phyloP scores from a whole-genome alignment of 1,140 invertebrate species.

The Thaumetopoea pityocampa region DNA sequence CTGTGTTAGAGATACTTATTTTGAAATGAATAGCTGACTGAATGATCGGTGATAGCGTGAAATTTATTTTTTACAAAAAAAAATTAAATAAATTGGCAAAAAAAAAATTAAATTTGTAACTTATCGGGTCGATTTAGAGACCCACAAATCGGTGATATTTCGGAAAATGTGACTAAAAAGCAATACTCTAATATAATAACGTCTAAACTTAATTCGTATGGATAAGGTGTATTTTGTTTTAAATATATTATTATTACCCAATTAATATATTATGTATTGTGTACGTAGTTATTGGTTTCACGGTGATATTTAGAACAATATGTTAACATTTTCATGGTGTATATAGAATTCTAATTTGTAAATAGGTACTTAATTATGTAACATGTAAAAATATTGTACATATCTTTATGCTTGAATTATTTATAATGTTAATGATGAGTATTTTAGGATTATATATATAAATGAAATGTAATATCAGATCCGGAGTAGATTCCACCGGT shows the following conservation, averaged over 20 bases:
- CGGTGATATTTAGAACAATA: slow-evolving; percentile 71
- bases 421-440: slow-evolving; percentile 63
- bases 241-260: slow-evolving; percentile 58
- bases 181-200: slow-evolving; percentile 81
- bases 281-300: slow-evolving; percentile 73
- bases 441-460: slow-evolving; percentile 46
- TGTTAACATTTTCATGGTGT: slow-evolving; percentile 74
- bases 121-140: slow-evolving; percentile 22
- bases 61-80: slow-evolving; percentile 68
- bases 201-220: slow-evolving; percentile 74
- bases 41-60: slow-evolving; percentile 53
- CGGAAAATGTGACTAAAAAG: slow-evolving; percentile 82
- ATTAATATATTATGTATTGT: slow-evolving; percentile 61
- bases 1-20: slow-evolving; percentile 68
- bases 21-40: slow-evolving; percentile 68
- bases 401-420: slow-evolving; percentile 74
- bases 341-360: slow-evolving; percentile 75
- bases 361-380: slow-evolving; percentile 75
- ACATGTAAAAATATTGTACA: slow-evolving; percentile 75
- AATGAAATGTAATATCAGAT: slow-evolving; percentile 52
- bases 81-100: slow-evolving; percentile 28
- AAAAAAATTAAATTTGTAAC: slow-evolving; percentile 14
- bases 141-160: slow-evolving; percentile 78
- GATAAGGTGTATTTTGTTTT: slow-evolving; percentile 69
- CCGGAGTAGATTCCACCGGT: slow-evolving; percentile 16